Percentiles rank a stretch among this genome's conserved stretches.
phyloP scores from a whole-genome alignment of 2,888 invertebrate genomes.

The Tyria jacobaeae region DNA sequence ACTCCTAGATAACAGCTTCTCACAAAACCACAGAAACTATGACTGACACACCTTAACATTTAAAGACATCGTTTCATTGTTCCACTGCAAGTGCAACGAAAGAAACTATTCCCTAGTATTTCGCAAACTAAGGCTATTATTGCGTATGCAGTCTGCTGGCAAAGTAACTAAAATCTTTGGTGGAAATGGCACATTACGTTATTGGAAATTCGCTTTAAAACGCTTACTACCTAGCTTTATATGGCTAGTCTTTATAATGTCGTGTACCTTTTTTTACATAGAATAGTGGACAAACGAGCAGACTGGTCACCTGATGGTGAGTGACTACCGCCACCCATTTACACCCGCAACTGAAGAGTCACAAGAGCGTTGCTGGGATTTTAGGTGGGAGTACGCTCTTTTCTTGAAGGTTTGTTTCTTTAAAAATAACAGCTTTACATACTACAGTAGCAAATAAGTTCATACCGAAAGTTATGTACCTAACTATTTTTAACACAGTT shows the following conservation, averaged over 20 bases:
- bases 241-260: not conserved
- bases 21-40: not conserved
- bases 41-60: not conserved
- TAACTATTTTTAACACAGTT: too few relatives aligned
- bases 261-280: not conserved
- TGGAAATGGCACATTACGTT: constrained; percentile 7
- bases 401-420: too few relatives aligned
- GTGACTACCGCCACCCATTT: too few relatives aligned
- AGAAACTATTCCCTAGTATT: not conserved
- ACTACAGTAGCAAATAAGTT: not conserved
- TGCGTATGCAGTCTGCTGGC: not conserved
- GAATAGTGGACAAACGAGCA: too few relatives aligned
- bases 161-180: constrained; percentile 4
- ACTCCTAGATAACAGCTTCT: not conserved
- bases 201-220: constrained; percentile 13
- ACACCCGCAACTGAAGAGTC: too few relatives aligned
- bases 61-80: not conserved
- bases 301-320: too few relatives aligned
- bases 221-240: not conserved
- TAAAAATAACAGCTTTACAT: too few relatives aligned
- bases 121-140: constrained; percentile 4
- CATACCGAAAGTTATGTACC: too few relatives aligned
- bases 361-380: too few relatives aligned
- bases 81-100: not conserved
- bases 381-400: too few relatives aligned